phyloP scores from a whole-genome alignment of 2,113 vertebrate genomes.

The Microtus ochrogaster region DNA sequence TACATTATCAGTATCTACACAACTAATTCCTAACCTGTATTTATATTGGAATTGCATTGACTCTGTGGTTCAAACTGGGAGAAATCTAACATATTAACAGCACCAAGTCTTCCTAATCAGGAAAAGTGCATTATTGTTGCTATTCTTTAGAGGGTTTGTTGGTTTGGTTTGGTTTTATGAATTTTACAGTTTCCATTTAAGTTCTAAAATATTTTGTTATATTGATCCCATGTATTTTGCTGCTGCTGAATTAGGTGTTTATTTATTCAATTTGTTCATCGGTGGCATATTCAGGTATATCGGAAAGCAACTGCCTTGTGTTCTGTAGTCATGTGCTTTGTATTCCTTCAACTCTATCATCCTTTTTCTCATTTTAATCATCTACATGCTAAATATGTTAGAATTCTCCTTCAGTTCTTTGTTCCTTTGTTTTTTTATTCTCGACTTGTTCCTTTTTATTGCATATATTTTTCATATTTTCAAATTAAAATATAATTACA shows the following conservation, averaged over 20 bases:
- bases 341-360: neutral
- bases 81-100: neutral
- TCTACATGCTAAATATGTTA: neutral
- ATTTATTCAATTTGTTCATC: neutral
- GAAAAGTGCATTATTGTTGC: neutral
- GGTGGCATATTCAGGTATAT: neutral
- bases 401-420: neutral
- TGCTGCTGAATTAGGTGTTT: neutral
- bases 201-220: neutral
- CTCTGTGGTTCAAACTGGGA: too few relatives aligned
- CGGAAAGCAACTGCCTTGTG: neutral
- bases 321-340: neutral
- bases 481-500: neutral
- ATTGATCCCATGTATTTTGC: neutral
- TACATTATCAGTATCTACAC: neutral
- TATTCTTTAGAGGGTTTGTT: neutral
- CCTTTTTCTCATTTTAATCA: neutral
- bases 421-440: neutral
- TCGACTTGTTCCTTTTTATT: neutral
- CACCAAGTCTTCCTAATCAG: neutral
- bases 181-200: neutral
- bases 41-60: neutral
- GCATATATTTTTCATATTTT: neutral
- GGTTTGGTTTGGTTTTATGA: neutral
- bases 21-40: neutral